Evolutionary conservation across 2,888 invertebrate species (phyloP).

Genomic region (Callinectes sapidus): DNA sequence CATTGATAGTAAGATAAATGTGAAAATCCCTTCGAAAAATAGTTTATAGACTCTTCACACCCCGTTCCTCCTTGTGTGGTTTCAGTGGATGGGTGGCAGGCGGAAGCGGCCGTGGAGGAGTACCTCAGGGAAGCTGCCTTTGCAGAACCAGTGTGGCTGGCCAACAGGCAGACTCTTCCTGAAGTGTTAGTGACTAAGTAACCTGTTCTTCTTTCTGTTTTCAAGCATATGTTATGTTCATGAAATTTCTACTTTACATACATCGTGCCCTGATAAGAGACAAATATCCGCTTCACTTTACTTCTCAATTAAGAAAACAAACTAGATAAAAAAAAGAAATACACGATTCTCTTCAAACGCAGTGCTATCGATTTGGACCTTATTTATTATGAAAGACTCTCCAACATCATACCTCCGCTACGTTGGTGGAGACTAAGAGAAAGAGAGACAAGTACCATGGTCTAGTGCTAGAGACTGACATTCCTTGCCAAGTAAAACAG

Average conservation of each 20-base stretch:
- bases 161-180: constrained; percentile 60
- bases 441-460: neutral
- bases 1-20: too few species aligned
- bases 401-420: neutral
- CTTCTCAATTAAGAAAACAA: neutral
- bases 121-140: constrained; percentile 46
- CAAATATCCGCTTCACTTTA: neutral
- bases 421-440: neutral
- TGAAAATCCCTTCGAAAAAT: too few species aligned
- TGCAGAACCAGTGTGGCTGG: constrained; percentile 47
- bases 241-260: neutral
- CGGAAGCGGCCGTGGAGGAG: constrained; percentile 54
- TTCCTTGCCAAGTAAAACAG: neutral
- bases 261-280: neutral
- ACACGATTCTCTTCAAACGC: neutral
- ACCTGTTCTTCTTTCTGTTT: neutral
- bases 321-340: neutral
- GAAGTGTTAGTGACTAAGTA: constrained; percentile 62
- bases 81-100: constrained; percentile 56
- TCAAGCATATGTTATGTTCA: neutral
- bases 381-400: neutral
- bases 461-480: neutral
- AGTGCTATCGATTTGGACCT: neutral
- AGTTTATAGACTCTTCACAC: neutral
- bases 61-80: neutral